Evolutionary conservation across 2,797 vertebrate species (phyloP).

Genomic region (Myotis daubentonii): DNA sequence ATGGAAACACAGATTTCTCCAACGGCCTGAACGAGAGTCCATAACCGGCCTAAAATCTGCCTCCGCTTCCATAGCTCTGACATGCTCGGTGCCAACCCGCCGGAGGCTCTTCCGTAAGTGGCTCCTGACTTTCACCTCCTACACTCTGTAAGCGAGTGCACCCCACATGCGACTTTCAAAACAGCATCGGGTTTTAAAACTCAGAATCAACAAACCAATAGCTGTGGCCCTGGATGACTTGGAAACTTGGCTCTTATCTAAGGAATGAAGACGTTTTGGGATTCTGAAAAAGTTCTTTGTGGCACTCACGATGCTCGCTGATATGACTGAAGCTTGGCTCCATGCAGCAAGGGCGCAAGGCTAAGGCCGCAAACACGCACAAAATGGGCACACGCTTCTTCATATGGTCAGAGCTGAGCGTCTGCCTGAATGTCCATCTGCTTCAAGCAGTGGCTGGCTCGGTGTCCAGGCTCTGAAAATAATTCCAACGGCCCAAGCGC

Average conservation of each 20-base stretch:
- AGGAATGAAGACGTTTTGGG: slow-evolving; percentile 51
- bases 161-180: not conserved
- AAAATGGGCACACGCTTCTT: slow-evolving; percentile 16
- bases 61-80: not conserved
- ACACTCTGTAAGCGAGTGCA: not conserved
- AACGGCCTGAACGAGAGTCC: not conserved
- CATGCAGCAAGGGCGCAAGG: not conserved
- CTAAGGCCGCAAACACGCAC: not conserved
- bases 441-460: slow-evolving; percentile 63
- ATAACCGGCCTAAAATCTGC: not conserved
- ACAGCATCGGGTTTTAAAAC: not conserved
- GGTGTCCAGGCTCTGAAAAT: slow-evolving; percentile 63
- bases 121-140: not conserved
- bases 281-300: slow-evolving; percentile 60
- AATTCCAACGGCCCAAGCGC: slow-evolving; percentile 64
- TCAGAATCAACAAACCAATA: slow-evolving; percentile 23
- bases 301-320: not conserved
- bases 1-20: not conserved
- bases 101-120: not conserved
- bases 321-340: slow-evolving; percentile 44
- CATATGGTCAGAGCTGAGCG: slow-evolving; percentile 56
- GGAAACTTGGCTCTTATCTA: slow-evolving; percentile 58
- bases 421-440: slow-evolving; percentile 70
- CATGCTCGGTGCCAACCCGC: not conserved
- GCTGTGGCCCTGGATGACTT: not conserved